Evolutionary conservation across 2,797 vertebrate genomes (phyloP), one percentile per base, ranked within the genome.

Genomic region (Mallotus villosus): DNA sequence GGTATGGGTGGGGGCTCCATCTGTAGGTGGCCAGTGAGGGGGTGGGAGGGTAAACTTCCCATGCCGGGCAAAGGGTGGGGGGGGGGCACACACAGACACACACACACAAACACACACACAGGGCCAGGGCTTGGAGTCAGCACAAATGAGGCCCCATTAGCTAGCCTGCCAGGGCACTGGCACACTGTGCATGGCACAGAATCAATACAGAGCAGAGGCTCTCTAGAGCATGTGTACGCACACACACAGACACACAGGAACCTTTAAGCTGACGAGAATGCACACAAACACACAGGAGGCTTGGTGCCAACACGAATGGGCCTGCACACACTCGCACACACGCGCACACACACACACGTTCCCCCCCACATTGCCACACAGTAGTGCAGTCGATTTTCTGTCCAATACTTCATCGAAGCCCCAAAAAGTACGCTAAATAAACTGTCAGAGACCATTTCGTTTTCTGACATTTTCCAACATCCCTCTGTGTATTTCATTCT

Each of bases 121-220:
- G 81, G 84, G 73, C 78, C 78, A 59, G 70, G 84, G 74, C 65
- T 86, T 76, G 76, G 83, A 90, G 89, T 93, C 89, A 90, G 89
- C 91, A 91, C 82, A 91, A 89, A 91, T 84, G 74, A 81, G 74
- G 41, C 77, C 83, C 85, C 70, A 57, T 53, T 69, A 60, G 68
- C 21, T 60, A 8, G 14, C 68, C 57, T 85, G 81, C 81, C 81
- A 84, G 80, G 73, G 58, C 64, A 68, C 70, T 80, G 79, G 82
- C 83, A 84, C 69, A 73, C 72, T 2, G 12, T 77, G 77, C 64
- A 68, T 25, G 70, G 78, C 81, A 74, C 5, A 3, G 21, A 67
- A 76, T 63, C 78, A 70, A 78, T 80, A 85, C 75, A 74, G 73
- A 71, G 80, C 72, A 74, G 70, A 74, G 70, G 74, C 75, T 63